These are phyloP conservation scores for Coreoperca whiteheadi DNA, from an alignment of 2,113 vertebrate genomes.

Conservation along the genomic window DNA sequence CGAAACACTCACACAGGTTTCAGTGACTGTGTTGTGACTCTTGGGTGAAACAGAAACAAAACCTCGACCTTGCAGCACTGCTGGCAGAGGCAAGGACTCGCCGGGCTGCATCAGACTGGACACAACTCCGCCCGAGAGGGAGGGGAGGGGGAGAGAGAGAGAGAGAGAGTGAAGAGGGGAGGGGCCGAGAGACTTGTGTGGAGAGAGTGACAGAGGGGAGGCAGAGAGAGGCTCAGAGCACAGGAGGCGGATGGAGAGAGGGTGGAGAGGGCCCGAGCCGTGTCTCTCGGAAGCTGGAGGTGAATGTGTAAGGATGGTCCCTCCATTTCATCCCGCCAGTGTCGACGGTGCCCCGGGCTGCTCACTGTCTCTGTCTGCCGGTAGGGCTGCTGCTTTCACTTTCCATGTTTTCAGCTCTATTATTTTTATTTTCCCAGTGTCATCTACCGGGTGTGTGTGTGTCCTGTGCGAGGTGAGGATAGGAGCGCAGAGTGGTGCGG, in stretches of 20 bases:
- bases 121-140: constrained; percentile 37
- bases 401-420: not conserved
- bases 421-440: not conserved
- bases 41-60: constrained; percentile 49
- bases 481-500: constrained; percentile 36
- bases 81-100: constrained; percentile 45
- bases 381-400: constrained; percentile 59
- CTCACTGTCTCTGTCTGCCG: constrained; percentile 43
- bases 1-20: not conserved
- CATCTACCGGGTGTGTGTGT: not conserved
- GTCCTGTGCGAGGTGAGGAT: constrained; percentile 22
- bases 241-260: constrained; percentile 48
- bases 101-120: constrained; percentile 45
- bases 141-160: constrained; percentile 43
- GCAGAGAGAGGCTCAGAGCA: constrained; percentile 42
- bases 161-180: constrained; percentile 47
- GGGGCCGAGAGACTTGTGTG: constrained; percentile 44
- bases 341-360: constrained; percentile 35
- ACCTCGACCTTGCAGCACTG: constrained; percentile 83
- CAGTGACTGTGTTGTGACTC: not conserved
- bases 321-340: constrained; percentile 33
- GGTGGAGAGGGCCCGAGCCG: constrained; percentile 69
- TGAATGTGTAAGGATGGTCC: constrained; percentile 67
- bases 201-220: constrained; percentile 56
- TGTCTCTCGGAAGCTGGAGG: constrained; percentile 68